phyloP scores from a whole-genome alignment of 2,888 invertebrate genomes.

The Cosmia pyralina region DNA sequence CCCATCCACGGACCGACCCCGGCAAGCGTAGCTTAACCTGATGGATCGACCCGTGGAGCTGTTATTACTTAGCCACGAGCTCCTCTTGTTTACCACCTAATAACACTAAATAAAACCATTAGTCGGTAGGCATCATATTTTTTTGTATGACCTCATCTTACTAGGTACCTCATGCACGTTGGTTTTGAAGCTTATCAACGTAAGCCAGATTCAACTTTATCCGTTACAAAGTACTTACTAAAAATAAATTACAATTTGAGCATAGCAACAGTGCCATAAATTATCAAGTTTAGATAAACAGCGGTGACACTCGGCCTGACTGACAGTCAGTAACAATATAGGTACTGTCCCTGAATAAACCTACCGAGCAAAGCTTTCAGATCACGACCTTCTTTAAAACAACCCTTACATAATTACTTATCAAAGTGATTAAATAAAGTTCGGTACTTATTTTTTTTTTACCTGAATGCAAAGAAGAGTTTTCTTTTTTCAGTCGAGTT shows the following conservation, averaged over 20 bases:
- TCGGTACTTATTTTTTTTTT: neutral
- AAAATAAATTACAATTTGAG: slow-evolving; percentile 18
- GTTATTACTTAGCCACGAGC: too few species aligned
- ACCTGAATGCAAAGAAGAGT: neutral
- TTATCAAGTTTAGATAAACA: slow-evolving; percentile 3
- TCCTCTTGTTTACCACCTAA: neutral
- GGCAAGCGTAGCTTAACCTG: too few species aligned
- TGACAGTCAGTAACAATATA: neutral
- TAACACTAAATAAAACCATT: neutral
- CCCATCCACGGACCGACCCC: too few species aligned
- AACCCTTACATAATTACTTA: neutral
- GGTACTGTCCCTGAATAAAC: neutral
- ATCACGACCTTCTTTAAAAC: neutral
- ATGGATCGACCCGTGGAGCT: too few species aligned
- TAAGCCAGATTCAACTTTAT: slow-evolving; percentile 2
- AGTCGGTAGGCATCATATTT: neutral
- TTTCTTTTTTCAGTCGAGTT: neutral
- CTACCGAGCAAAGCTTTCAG: neutral
- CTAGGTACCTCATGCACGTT: too few species aligned
- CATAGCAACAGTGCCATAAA: neutral
- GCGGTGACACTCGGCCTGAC: neutral
- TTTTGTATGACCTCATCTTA: neutral
- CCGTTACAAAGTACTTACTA: slow-evolving; percentile 1
- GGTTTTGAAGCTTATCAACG: slow-evolving; percentile 11
- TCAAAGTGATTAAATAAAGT: neutral